Evolutionary conservation across 2,888 invertebrate genomes (phyloP).

Genomic region (Diarsia mendica): DNA sequence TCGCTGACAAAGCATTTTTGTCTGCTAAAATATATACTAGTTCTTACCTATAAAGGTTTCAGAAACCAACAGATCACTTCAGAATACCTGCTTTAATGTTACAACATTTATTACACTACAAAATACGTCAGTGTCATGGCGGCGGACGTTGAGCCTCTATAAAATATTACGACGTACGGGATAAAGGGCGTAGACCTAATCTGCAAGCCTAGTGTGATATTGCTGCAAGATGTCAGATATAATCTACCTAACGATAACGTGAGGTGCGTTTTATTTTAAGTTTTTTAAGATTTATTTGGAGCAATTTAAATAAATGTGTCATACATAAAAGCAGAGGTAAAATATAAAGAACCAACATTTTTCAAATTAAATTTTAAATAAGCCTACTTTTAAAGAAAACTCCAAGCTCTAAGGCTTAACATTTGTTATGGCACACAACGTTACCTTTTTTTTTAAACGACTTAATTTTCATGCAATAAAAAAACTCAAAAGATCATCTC

Average conservation of each 20-base stretch:
- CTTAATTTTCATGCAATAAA: not conserved
- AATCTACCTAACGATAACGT: too few species aligned
- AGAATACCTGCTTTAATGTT: not conserved
- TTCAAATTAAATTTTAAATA: not conserved
- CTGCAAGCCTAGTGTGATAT: constrained; percentile 38
- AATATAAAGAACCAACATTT: not conserved
- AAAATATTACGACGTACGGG: constrained; percentile 44
- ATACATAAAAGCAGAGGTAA: not conserved
- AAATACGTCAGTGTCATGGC: constrained; percentile 36
- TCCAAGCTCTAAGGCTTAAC: not conserved
- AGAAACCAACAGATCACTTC: not conserved
- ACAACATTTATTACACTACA: constrained; percentile 7
- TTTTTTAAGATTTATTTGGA: not conserved
- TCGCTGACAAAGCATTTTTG: too few species aligned
- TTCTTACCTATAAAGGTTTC: not conserved
- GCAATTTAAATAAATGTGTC: not conserved
- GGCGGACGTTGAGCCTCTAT: constrained; percentile 20
- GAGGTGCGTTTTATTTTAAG: too few species aligned
- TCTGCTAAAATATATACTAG: too few species aligned
- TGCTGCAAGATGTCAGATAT: constrained; percentile 11
- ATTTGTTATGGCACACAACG: not conserved
- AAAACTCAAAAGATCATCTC: not conserved
- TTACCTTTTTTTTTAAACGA: too few species aligned
- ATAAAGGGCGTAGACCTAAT: constrained; percentile 38
- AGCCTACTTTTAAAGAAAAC: too few species aligned